Percentiles rank a stretch among this genome's conserved stretches.
Evolutionary conservation across 2,888 invertebrate genomes (phyloP).

Genomic region (Chymomyza amoena): DNA sequence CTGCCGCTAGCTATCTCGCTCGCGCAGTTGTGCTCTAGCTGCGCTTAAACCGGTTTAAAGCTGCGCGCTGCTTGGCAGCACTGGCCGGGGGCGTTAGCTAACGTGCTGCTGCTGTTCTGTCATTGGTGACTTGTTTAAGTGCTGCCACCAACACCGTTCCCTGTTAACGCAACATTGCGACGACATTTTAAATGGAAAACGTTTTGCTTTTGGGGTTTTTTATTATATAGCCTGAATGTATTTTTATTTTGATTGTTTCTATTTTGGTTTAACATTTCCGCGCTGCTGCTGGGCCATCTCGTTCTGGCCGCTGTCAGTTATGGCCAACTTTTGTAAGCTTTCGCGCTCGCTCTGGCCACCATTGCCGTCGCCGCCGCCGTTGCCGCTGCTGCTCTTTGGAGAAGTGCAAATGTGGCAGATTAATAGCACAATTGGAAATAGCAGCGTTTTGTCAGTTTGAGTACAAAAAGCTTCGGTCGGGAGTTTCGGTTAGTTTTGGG

Average conservation of each 20-base stretch:
- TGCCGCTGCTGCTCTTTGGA: conserved; percentile 41
- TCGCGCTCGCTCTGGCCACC: conserved; percentile 8
- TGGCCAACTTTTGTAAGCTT: not conserved
- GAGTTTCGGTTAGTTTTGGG: not conserved
- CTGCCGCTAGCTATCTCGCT: conserved; percentile 21
- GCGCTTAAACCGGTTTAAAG: conserved; percentile 51
- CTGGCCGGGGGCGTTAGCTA: conserved; percentile 57
- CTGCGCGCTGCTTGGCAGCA: conserved; percentile 67
- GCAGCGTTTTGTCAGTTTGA: conserved; percentile 69
- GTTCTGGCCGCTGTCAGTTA: conserved; percentile 8
- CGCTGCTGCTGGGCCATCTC: conserved; percentile 8
- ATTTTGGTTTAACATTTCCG: conserved; percentile 55
- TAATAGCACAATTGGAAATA: conserved; percentile 76
- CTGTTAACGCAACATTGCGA: conserved; percentile 54
- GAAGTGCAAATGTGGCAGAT: conserved; percentile 77
- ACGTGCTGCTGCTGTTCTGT: conserved; percentile 22
- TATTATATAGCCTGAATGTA: conserved; percentile 63
- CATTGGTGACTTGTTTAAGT: conserved; percentile 48
- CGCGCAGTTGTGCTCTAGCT: too few relatives aligned
- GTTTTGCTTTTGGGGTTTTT: conserved; percentile 77
- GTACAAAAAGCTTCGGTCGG: conserved; percentile 48
- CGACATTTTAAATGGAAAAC: conserved; percentile 77
- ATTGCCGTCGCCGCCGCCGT: conserved; percentile 24
- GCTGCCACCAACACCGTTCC: conserved; percentile 19
- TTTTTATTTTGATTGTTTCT: conserved; percentile 69